These are phyloP conservation scores for Rhagologus leucostigma DNA, from an alignment of 2,113 vertebrate genomes.

Conservation along the genomic window DNA sequence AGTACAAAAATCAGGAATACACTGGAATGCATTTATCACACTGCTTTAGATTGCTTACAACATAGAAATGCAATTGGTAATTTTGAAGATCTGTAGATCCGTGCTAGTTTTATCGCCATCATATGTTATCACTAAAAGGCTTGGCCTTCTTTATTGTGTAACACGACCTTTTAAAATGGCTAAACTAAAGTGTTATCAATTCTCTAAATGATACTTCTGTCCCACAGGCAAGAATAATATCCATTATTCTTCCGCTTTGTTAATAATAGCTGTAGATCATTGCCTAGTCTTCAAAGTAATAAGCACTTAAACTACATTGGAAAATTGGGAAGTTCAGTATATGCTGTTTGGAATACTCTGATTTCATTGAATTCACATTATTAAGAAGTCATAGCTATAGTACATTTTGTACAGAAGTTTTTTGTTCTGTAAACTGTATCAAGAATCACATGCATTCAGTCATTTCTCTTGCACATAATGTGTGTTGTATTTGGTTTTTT, in stretches of 20 bases:
- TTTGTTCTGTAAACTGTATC: neutral
- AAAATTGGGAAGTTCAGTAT: neutral
- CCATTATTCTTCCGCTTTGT: neutral
- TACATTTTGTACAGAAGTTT: neutral
- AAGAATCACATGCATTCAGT: neutral
- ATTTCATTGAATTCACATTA: neutral
- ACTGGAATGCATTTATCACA: neutral
- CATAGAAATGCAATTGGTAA: neutral
- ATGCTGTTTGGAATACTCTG: neutral
- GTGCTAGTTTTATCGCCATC: neutral
- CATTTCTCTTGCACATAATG: neutral
- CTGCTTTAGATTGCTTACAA: neutral
- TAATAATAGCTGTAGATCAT: neutral
- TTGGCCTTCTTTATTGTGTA: neutral
- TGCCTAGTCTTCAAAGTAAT: neutral
- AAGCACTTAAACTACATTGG: neutral
- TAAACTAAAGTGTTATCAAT: neutral
- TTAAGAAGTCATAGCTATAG: neutral
- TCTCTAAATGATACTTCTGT: neutral
- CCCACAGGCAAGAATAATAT: neutral
- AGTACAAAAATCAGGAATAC: neutral
- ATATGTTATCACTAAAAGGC: neutral
- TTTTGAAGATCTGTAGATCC: neutral
- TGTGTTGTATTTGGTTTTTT: neutral
- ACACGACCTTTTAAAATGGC: slow-evolving; percentile 21